Conservation (phyloP, 2,113 vertebrate genomes). For the Brienomyrus longianalis region DNA sequence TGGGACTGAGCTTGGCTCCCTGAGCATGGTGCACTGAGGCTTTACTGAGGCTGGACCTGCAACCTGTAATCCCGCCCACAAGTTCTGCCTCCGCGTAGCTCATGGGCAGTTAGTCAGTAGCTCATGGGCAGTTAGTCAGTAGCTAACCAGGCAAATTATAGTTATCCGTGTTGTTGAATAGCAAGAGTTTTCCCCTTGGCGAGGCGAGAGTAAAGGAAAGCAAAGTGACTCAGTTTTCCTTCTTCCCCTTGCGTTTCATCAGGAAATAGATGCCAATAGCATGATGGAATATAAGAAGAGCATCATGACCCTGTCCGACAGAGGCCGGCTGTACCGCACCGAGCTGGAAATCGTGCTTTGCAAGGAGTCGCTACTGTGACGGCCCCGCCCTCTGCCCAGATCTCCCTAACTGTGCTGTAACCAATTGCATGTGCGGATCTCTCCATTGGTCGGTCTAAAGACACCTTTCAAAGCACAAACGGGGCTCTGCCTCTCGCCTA, state of each 20-base stretch:
- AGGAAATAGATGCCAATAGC: conserved; percentile 76
- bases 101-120: neutral
- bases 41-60: neutral
- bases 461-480: conserved; percentile 38
- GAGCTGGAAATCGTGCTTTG: conserved; percentile 95
- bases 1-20: neutral
- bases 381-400: neutral
- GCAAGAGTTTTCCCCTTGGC: neutral
- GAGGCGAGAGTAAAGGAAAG: neutral
- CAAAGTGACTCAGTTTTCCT: neutral
- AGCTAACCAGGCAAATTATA: neutral
- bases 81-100: neutral
- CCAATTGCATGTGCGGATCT: conserved; percentile 59
- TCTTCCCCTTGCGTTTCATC: conserved; percentile 4
- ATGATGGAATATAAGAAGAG: conserved; percentile 80
- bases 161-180: neutral
- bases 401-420: conserved; percentile 30
- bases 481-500: conserved; percentile 33
- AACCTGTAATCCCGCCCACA: neutral
- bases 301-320: conserved; percentile 87
- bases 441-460: conserved; percentile 36
- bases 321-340: conserved; percentile 85
- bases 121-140: neutral
- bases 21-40: neutral
- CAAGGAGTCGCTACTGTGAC: conserved; percentile 75